Base-by-base conservation (phyloP, 2,113 vertebrate genomes). In the Mus spicilegus region DNA sequence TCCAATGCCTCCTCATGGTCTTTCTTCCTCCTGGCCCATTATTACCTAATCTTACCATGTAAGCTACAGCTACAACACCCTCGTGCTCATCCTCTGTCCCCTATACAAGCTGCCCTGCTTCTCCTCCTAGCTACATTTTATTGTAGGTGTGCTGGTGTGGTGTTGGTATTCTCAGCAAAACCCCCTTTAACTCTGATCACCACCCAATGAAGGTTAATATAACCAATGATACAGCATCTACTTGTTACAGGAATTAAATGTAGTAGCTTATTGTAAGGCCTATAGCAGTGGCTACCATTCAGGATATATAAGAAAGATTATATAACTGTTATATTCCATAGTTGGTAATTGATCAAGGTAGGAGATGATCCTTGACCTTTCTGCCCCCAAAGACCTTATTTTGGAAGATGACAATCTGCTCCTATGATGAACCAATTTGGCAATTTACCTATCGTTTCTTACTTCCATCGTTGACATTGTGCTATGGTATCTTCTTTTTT, bases 51-150 rank as follows among this genome's bases (percentile, higher is more conserved):
- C 33, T 22, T 3, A 36, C 51, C 1, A 26, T 46, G 58, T 39
- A 69, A 61, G 24, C 24, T 46, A 30, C 2, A 4, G 70, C 20
- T 42, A 30, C 5, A 4, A 63, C 3, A 1, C 54, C 24, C 51
- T 39, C 4, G 5, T 39, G 69, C 13, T 33, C 2, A 0, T 28
- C 78, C 46, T 73, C 20, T 17, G 3, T 4, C 2, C 39, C 6
- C 28, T 16, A 9, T 14, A 26, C 3, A 46, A n/a, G 14, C 0
- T 54, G 17, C 14, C 5, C 39, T 22, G 1, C 63, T 46, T 26
- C 87, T 36, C 12, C 3, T 1, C 13, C 26, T 22, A 24, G 5
- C 19, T 54, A 30, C 14, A 24, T 9, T 26, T 36, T 8, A 9
- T 22, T 1, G 0, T 8, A 19, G 2, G 51, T 49, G 46, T 72